Percentiles rank a stretch among this genome's conserved stretches.
Evolutionary conservation across 2,888 invertebrate species (phyloP).

Genomic region (Drosophila neotestacea): DNA sequence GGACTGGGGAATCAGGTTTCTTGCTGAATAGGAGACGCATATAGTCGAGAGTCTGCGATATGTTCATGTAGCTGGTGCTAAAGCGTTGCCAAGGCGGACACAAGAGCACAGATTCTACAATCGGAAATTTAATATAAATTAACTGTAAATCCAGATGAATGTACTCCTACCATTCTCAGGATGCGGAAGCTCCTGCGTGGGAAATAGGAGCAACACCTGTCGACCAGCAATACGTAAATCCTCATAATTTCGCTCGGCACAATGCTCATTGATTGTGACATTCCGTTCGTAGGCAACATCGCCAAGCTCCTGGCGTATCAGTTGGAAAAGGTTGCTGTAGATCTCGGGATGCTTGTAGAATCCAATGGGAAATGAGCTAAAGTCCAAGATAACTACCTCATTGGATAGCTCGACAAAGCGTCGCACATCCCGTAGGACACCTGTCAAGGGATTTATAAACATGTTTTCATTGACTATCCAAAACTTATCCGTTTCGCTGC

Average conservation of each 20-base stretch:
- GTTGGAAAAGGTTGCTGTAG: slow-evolving; percentile 86
- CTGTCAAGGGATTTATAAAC: slow-evolving; percentile 88
- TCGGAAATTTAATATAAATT: too few species aligned
- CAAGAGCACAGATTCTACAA: slow-evolving; percentile 78
- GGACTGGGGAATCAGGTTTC: slow-evolving; percentile 77
- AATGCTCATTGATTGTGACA: slow-evolving; percentile 58
- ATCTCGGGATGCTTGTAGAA: slow-evolving; percentile 84
- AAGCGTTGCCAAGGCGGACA: slow-evolving; percentile 83
- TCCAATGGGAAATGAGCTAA: slow-evolving; percentile 91
- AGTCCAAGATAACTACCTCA: slow-evolving; percentile 92
- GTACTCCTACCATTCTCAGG: slow-evolving; percentile 83
- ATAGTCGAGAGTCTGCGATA: slow-evolving; percentile 79
- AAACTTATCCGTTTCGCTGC: slow-evolving; percentile 72
- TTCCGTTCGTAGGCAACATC: slow-evolving; percentile 84
- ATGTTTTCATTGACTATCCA: slow-evolving; percentile 84
- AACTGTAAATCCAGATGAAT: too few species aligned
- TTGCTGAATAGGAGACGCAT: slow-evolving; percentile 83
- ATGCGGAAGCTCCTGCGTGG: slow-evolving; percentile 81
- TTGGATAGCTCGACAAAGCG: slow-evolving; percentile 89
- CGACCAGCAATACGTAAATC: slow-evolving; percentile 87
- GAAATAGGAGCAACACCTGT: slow-evolving; percentile 87
- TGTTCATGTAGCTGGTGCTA: slow-evolving; percentile 81
- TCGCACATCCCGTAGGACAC: slow-evolving; percentile 89
- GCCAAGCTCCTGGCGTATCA: slow-evolving; percentile 87
- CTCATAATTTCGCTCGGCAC: slow-evolving; percentile 86